Percentiles rank a stretch among this genome's conserved stretches.
Evolutionary conservation across 2,113 vertebrate genomes (phyloP).

Genomic region (Montifringilla adamsi): DNA sequence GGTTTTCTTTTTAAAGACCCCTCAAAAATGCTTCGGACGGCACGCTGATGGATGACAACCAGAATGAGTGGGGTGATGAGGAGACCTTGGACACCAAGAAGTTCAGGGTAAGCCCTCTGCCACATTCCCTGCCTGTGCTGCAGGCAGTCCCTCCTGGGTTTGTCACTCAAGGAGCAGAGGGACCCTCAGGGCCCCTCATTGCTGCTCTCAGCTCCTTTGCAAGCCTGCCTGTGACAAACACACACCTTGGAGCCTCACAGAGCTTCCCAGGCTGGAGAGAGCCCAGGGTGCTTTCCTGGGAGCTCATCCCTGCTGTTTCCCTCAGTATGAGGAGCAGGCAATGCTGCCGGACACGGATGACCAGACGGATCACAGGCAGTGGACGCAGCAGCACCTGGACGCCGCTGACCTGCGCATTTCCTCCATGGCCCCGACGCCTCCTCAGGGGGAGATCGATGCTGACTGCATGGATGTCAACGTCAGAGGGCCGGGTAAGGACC

Average conservation of each 20-base stretch:
- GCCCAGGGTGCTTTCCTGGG: background rate
- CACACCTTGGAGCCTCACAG: background rate
- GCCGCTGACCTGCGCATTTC: constrained; percentile 92
- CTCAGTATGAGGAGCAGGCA: constrained; percentile 88
- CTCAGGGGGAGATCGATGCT: constrained; percentile 91
- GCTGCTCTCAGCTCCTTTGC: background rate
- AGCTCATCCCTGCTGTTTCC: background rate
- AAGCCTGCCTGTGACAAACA: background rate
- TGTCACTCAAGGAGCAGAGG: background rate
- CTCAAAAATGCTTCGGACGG: constrained; percentile 90
- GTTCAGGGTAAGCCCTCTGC: constrained; percentile 82
- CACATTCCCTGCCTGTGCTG: background rate
- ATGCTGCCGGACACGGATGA: constrained; percentile 81
- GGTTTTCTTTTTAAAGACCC: constrained; percentile 76
- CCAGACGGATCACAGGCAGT: constrained; percentile 93
- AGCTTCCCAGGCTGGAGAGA: background rate
- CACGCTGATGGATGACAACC: constrained; percentile 92
- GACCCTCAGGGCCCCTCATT: background rate
- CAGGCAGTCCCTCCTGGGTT: background rate
- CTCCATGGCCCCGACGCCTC: constrained; percentile 92
- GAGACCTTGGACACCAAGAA: constrained; percentile 87
- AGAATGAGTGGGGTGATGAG: constrained; percentile 93
- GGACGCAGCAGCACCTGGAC: constrained; percentile 97
- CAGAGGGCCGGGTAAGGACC: constrained; percentile 85
- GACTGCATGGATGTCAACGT: constrained; percentile 98